Evolutionary conservation across 2,888 invertebrate genomes (phyloP).

Genomic region (Orthosia cruda): DNA sequence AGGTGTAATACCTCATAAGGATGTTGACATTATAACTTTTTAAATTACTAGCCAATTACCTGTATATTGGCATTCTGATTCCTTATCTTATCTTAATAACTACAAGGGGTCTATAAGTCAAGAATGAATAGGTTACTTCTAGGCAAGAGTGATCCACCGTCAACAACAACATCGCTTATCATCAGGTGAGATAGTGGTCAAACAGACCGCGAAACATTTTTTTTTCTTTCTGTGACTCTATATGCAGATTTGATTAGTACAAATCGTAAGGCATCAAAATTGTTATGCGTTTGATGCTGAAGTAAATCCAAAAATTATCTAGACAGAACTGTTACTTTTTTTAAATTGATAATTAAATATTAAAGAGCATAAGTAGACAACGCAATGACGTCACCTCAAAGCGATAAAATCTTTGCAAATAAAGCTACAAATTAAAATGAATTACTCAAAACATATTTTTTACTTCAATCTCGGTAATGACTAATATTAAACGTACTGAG

Average conservation of each 20-base stretch:
- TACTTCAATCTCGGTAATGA: constrained; percentile 34
- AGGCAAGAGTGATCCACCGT: too few relatives aligned
- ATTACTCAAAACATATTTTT: constrained; percentile 54
- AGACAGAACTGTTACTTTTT: background rate
- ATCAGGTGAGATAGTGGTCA: too few relatives aligned
- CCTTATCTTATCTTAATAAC: background rate
- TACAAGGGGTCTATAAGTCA: too few relatives aligned
- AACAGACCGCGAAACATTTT: too few relatives aligned
- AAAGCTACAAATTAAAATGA: constrained; percentile 53
- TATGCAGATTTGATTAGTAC: background rate
- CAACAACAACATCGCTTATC: too few relatives aligned
- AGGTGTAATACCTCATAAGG: constrained; percentile 31
- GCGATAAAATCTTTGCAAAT: constrained; percentile 50
- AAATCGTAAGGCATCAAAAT: background rate
- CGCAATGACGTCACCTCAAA: constrained; percentile 14
- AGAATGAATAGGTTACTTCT: too few relatives aligned
- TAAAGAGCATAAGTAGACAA: constrained; percentile 1
- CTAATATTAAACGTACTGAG: constrained; percentile 15
- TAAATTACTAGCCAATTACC: background rate
- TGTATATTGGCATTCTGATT: background rate
- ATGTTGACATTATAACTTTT: background rate
- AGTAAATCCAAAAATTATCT: background rate
- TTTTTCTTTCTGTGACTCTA: too few relatives aligned
- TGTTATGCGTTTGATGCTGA: background rate
- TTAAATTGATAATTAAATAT: background rate